A percentile compares a stretch with the other conserved stretches of the same genome.
phyloP scores from a whole-genome alignment of 35 echinoderm and acorn worm genomes.

The Amphiura filiformis region DNA sequence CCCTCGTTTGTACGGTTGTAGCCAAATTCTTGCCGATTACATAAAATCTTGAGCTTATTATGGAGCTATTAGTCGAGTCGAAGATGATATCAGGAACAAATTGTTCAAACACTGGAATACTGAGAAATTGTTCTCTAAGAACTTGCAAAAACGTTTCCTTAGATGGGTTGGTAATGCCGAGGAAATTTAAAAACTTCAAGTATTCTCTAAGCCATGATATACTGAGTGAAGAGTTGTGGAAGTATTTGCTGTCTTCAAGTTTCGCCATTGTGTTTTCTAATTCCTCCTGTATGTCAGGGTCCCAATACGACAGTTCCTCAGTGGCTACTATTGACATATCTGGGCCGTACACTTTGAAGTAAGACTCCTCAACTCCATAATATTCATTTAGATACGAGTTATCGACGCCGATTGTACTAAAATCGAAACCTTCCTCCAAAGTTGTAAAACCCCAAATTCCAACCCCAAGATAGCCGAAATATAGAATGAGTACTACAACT shows the following conservation, averaged over 20 bases:
- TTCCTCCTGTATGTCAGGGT: constrained; percentile 14
- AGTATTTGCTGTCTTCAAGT: constrained; percentile 44
- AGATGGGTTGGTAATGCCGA: neutral
- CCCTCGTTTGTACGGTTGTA: constrained; percentile 23
- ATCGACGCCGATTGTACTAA: constrained; percentile 35
- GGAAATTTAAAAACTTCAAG: neutral
- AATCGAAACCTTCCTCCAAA: constrained; percentile 31
- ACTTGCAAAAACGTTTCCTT: neutral
- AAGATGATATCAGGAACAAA: constrained; percentile 58
- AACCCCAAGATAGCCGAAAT: constrained; percentile 25
- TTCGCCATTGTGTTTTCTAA: constrained; percentile 24
- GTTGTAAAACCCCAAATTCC: constrained; percentile 45
- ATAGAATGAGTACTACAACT: constrained; percentile 1
- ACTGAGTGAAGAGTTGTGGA: neutral
- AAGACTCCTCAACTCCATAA: constrained; percentile 12
- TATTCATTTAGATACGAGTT: constrained; percentile 18
- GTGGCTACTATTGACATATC: constrained; percentile 53
- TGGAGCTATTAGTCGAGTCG: neutral
- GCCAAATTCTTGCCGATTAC: constrained; percentile 15
- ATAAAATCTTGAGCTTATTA: constrained; percentile 50
- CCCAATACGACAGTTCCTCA: constrained; percentile 47
- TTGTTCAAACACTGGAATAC: constrained; percentile 4
- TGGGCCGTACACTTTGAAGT: constrained; percentile 46
- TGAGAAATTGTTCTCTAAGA: constrained; percentile 26
- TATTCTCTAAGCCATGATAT: constrained; percentile 55